phyloP scores from a whole-genome alignment of 2,113 vertebrate genomes.

The Penelope pileata region DNA sequence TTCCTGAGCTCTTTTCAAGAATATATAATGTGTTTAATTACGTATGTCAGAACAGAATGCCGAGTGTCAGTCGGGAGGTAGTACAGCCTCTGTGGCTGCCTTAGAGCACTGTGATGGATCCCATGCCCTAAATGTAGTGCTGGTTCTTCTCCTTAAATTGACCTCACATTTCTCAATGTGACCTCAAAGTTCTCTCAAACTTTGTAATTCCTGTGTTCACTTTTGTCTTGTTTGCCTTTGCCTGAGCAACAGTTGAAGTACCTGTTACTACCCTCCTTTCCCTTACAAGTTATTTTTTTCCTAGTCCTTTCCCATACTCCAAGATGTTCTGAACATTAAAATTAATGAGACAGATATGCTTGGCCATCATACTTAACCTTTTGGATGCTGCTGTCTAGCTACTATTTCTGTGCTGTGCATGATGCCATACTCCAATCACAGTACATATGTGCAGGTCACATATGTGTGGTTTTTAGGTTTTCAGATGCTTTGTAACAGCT shows the following conservation, averaged over 20 bases:
- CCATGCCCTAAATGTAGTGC: not conserved
- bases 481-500: not conserved
- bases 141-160: not conserved
- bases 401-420: accelerated
- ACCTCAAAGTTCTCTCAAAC: too few species aligned
- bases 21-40: not conserved
- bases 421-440: accelerated
- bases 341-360: not conserved
- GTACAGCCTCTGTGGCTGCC: not conserved
- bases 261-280: not conserved
- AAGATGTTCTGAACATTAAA: not conserved
- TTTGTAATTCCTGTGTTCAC: accelerated
- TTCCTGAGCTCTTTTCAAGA: conserved; percentile 20
- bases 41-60: not conserved
- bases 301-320: not conserved
- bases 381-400: not conserved
- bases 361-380: not conserved
- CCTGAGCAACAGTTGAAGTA: not conserved
- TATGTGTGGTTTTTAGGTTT: not conserved
- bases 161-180: not conserved
- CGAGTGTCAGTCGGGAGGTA: not conserved
- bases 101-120: not conserved
- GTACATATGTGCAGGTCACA: accelerated
- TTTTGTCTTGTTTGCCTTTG: not conserved
- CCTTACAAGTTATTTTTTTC: not conserved